Evolutionary conservation across 30 jellyfish, hydroid and myxozoan species (phyloP), one percentile per base, ranked within the genome.

Genomic region (Sanderia malayensis): DNA sequence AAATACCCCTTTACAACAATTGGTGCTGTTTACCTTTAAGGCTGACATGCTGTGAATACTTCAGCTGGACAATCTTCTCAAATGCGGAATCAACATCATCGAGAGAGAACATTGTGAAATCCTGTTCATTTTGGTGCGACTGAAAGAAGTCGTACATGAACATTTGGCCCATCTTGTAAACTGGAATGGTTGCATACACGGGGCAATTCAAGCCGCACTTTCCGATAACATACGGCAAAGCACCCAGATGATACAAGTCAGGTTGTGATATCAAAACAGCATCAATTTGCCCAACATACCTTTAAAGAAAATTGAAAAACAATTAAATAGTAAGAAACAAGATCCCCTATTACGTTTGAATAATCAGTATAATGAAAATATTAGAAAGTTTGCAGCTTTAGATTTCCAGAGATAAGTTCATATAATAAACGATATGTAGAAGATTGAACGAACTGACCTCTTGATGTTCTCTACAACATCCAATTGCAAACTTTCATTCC

Each of bases 31-130:
- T 61, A 84, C 98, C 98, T 84, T 92, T 92, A 41, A 92, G 67
- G 55, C 91, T 92, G 46, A 92, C 96, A 74, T 92, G 96, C 71
- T 92, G 98, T 0, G 96, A 84, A 69, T 92, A 92, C 52, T 92
- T 92, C 67, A 92, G 81, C 75, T 92, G 98, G 26, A 72, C 58
- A 22, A 92, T 92, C 60, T 92, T 92, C n/a, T 92, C 98, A 79
- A 92, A 92, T 32, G 96, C 98, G 2, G 90, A 41, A 76, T 92
- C 98, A 23, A 92, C 98, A 73, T 92, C 98, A 79, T 92, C 98
- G 4, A 92, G 94, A 9, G 98, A 65, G 83, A 86, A 92, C 32
- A 72, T 52, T 15, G 71, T 71, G 68, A 92, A 90, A 32, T 83
- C 94, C 71, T 90, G 87, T 23, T 73, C 80, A 67, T 90, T 82